Evolutionary conservation across 1,140 invertebrate genomes (phyloP).

Genomic region (Armadillidium nasatum): DNA sequence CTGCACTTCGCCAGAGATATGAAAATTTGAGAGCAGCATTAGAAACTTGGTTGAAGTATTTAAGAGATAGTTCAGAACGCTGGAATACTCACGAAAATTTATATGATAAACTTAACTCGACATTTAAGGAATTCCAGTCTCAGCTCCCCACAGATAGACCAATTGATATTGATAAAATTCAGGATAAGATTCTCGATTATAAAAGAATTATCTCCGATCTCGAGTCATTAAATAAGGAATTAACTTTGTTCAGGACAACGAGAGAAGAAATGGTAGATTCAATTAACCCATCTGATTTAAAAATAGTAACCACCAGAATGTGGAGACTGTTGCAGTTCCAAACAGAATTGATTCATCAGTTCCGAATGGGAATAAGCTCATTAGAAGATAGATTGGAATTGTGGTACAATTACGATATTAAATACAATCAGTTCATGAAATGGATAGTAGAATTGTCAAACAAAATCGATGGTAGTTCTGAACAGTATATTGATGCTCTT

Average conservation of each 20-base stretch:
- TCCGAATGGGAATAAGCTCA: slow-evolving; percentile 65
- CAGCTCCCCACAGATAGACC: slow-evolving; percentile 30
- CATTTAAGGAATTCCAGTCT: slow-evolving; percentile 36
- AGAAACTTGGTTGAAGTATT: slow-evolving; percentile 63
- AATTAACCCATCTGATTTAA: slow-evolving; percentile 79
- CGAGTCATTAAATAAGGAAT: slow-evolving; percentile 46
- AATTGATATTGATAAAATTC: slow-evolving; percentile 41
- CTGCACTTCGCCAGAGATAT: slow-evolving; percentile 66
- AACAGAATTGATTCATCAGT: slow-evolving; percentile 70
- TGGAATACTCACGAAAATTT: slow-evolving; percentile 51
- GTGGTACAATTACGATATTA: slow-evolving; percentile 65
- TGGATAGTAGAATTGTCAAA: slow-evolving; percentile 65
- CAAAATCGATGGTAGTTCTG: slow-evolving; percentile 58
- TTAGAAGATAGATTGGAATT: slow-evolving; percentile 69
- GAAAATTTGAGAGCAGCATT: slow-evolving; percentile 71
- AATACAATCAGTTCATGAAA: slow-evolving; percentile 59
- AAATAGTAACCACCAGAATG: slow-evolving; percentile 68
- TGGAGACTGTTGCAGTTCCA: slow-evolving; percentile 71
- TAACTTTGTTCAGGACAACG: slow-evolving; percentile 59
- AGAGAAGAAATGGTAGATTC: slow-evolving; percentile 78
- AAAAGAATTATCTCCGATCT: slow-evolving; percentile 45
- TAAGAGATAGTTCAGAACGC: slow-evolving; percentile 49
- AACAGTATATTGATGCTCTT: slow-evolving; percentile 65
- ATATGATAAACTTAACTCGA: slow-evolving; percentile 48
- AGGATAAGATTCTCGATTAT: slow-evolving; percentile 49